Percentiles rank a stretch among this genome's conserved stretches.
These are phyloP conservation scores for Petrocephalus zakoni DNA, from an alignment of 2,113 vertebrate genomes.

Conservation along the genomic window DNA sequence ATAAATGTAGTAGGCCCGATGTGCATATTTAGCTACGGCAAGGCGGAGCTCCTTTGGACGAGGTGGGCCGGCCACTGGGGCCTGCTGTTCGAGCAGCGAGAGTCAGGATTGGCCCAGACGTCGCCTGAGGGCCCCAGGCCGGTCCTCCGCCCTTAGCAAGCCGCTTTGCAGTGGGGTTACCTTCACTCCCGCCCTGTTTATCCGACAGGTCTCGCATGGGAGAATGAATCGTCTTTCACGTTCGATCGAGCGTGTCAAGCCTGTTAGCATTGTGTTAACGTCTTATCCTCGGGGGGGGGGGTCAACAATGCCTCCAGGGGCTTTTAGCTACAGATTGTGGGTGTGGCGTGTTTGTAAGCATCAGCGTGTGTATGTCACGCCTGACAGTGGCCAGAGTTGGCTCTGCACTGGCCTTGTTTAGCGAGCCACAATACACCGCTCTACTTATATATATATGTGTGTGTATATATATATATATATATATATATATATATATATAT, in stretches of 20 bases:
- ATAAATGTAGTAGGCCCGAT: background rate
- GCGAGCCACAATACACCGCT: no score
- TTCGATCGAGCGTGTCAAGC: background rate
- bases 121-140: background rate
- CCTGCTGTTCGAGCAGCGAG: background rate
- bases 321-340: background rate
- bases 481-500: no score
- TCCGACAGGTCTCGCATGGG: background rate
- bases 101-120: background rate
- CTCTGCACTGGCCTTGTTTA: no score
- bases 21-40: background rate
- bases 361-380: background rate
- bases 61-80: background rate
- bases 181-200: background rate
- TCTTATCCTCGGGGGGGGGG: background rate
- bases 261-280: constrained; percentile 14
- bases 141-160: background rate
- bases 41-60: background rate
- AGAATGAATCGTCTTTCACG: constrained; percentile 1
- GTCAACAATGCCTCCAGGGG: background rate
- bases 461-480: no score
- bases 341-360: background rate
- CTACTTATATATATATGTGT: no score
- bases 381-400: background rate
- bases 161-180: background rate